Conservation (phyloP, 1,140 invertebrate species). For the Parasteatoda tepidariorum region DNA sequence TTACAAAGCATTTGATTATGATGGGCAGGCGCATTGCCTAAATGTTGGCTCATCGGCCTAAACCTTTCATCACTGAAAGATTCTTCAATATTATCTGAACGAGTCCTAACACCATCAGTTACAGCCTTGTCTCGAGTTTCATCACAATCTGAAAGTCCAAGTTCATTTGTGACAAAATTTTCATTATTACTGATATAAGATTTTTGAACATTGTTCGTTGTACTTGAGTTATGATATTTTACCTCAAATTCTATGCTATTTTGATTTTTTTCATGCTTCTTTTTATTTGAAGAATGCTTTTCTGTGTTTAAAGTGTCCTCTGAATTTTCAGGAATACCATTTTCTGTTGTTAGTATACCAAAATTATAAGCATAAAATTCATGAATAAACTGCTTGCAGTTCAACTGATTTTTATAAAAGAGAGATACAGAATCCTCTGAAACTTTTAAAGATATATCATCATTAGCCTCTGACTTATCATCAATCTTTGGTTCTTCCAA, state of each 20-base stretch:
- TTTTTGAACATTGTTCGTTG: not conserved
- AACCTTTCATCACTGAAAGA: slow-evolving; percentile 6
- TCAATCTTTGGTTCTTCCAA: slow-evolving; percentile 78
- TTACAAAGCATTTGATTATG: not conserved
- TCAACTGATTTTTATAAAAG: slow-evolving; percentile 78
- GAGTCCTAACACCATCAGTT: no score
- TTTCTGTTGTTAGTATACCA: slow-evolving; percentile 29
- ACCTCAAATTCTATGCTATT: slow-evolving; percentile 41
- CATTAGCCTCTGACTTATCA: slow-evolving; percentile 28
- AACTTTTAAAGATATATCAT: slow-evolving; percentile 71
- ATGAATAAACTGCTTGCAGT: slow-evolving; percentile 75
- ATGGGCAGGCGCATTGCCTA: slow-evolving; percentile 16
- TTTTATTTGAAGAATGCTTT: slow-evolving; percentile 8
- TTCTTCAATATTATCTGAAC: no score
- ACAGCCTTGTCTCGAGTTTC: slow-evolving; percentile 14
- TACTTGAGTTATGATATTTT: slow-evolving; percentile 21
- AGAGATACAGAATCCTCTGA: slow-evolving; percentile 78
- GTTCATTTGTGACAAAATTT: not conserved
- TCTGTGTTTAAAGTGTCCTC: slow-evolving; percentile 21
- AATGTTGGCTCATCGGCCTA: no score
- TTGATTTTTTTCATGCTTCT: slow-evolving; percentile 32
- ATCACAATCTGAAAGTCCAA: not conserved
- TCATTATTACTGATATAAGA: not conserved
- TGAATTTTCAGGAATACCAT: slow-evolving; percentile 31
- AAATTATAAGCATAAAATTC: slow-evolving; percentile 70